A percentile compares a stretch with the other conserved stretches of the same genome.
phyloP scores from a whole-genome alignment of 2,888 invertebrate genomes.

The Hanleya hanleyi region DNA sequence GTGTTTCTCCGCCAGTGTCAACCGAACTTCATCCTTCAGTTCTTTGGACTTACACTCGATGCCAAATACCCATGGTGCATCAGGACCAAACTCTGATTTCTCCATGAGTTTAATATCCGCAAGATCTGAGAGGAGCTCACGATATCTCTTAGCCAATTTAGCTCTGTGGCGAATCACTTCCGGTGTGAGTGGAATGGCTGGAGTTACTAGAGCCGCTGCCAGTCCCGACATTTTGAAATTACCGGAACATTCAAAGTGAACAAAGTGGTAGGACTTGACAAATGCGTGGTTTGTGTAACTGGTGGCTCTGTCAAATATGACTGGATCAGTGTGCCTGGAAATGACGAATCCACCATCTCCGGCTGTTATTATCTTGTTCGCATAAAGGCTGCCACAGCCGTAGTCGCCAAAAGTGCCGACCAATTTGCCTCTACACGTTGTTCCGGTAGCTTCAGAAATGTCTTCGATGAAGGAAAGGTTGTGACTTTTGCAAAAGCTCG shows the following conservation, averaged over 20 bases:
- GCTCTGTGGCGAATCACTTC: background rate
- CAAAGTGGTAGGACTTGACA: slow-evolving; percentile 3
- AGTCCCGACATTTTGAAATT: slow-evolving; percentile 10
- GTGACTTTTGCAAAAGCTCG: background rate
- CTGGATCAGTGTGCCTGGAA: background rate
- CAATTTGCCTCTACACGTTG: background rate
- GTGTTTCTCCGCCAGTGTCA: background rate
- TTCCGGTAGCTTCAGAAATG: slow-evolving; percentile 7
- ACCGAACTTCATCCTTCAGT: background rate
- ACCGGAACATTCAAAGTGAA: slow-evolving; percentile 4
- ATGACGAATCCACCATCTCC: slow-evolving; percentile 8
- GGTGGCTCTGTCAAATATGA: background rate
- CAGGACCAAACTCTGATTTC: background rate
- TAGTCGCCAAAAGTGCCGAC: slow-evolving; percentile 1
- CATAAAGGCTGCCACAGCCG: slow-evolving; percentile 6
- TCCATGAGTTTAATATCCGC: background rate
- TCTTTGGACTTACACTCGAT: background rate
- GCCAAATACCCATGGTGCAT: slow-evolving; percentile 8
- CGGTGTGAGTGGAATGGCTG: background rate
- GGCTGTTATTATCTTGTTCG: slow-evolving; percentile 11
- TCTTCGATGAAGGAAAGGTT: background rate
- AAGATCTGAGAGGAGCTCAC: background rate
- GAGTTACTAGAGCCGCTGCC: slow-evolving; percentile 4
- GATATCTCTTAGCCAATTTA: background rate
- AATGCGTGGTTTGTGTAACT: slow-evolving; percentile 4